Base-by-base conservation (phyloP, 1,140 invertebrate species). In the Liolophura sinensis region DNA sequence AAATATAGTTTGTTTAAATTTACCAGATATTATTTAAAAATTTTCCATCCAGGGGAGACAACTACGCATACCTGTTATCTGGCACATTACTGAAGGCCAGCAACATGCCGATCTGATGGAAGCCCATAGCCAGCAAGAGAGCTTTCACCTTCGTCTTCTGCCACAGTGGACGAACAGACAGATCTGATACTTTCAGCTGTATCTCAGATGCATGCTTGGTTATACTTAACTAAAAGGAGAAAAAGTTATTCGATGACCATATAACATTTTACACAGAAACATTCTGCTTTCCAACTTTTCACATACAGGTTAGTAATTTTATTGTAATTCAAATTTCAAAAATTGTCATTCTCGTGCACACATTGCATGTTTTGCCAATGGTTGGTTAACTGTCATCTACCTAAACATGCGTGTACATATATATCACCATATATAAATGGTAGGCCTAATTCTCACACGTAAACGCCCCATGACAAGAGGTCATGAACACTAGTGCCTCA, bases 131-230 rank as follows among this genome's bases (percentile, higher is more conserved):
- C 11, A 64, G 52, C 15, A 83, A 72, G 12, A 81, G 59, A 46
- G 72, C 68, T 56, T 75, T 75, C 9, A 73, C 69, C 50, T 75
- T 75, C 3, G 70, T 66, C 49, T 78, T 72, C 24, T 74, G 69
- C 81, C 81, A 83, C 64, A 83, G 64, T 40, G 75, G 76, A 31
- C 75, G 69, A 7, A 83, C 78, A 48, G 81, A 78, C 51, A 81
- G 65, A 64, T 83, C 81, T n/a, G 73, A 73, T 15, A 81, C 78
- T 60, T 81, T 82, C 25, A 83, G 71, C 70, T 83, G 81, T 24
- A 83, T 76, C 40, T 82, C 80, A 55, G 78, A 65, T 5, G 81
- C 79, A 75, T 83, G 79, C 52, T 81, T 82, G 18, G 79, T 80
- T 20, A 83, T 76, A 67, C 74, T 70, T 20, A 81, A 51, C 81